These are phyloP conservation scores for Falco concolor DNA, from an alignment of 2,797 vertebrate species.

Conservation along the genomic window DNA sequence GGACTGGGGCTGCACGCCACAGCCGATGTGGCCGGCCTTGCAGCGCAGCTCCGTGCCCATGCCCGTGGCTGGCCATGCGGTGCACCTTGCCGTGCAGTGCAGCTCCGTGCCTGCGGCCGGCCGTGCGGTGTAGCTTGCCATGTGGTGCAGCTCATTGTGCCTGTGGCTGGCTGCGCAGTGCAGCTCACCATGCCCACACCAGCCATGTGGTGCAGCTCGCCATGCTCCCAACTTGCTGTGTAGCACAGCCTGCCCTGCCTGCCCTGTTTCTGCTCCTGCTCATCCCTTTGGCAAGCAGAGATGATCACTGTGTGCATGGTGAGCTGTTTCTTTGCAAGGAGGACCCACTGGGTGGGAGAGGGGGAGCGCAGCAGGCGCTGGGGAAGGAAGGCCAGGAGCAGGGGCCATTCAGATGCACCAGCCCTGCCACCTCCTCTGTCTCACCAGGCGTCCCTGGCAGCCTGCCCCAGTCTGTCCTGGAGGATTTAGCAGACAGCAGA, in stretches of 20 bases:
- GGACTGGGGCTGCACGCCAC: not conserved
- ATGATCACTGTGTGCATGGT: rapidly evolving
- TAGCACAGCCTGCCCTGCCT: not conserved
- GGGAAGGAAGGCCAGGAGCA: not conserved
- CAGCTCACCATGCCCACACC: too few species aligned
- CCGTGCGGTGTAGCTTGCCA: not conserved
- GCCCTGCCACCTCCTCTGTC: not conserved
- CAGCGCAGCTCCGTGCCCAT: not conserved
- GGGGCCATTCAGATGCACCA: not conserved
- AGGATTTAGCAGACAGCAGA: not conserved
- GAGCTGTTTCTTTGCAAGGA: not conserved
- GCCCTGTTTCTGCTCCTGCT: not conserved
- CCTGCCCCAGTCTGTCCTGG: not conserved
- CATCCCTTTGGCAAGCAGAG: not conserved
- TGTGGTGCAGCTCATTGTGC: too few species aligned
- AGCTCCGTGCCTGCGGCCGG: not conserved
- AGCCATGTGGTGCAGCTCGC: not conserved
- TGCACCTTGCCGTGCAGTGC: not conserved
- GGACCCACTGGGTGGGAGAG: rapidly evolving
- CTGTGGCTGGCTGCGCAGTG: too few species aligned
- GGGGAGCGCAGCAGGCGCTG: not conserved
- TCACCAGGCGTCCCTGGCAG: not conserved
- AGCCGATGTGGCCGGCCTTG: rapidly evolving
- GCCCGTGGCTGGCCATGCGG: rapidly evolving
- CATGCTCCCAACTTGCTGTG: too few species aligned